phyloP scores from a whole-genome alignment of 2,888 invertebrate genomes.

The Seira sanloemensis region DNA sequence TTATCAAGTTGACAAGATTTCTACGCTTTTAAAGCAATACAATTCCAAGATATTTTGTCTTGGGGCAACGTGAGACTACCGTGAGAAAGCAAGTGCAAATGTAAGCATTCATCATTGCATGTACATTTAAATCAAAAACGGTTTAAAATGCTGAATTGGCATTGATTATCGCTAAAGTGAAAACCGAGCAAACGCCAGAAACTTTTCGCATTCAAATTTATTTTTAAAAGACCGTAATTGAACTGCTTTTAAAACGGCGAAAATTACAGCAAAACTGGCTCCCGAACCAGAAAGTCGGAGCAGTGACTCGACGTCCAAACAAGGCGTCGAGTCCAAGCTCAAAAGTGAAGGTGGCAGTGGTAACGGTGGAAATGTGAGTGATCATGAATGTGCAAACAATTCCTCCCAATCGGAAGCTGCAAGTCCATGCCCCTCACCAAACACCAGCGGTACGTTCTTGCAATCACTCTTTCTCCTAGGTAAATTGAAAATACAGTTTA shows the following conservation, averaged over 20 bases:
- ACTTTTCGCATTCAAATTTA: too few relatives aligned
- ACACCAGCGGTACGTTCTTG: slow-evolving; percentile 62
- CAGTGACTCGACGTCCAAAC: slow-evolving; percentile 67
- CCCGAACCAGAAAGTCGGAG: slow-evolving; percentile 66
- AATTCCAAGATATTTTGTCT: too few relatives aligned
- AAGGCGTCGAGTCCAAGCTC: slow-evolving; percentile 68
- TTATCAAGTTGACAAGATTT: not conserved
- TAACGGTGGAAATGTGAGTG: slow-evolving; percentile 22
- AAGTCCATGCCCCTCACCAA: slow-evolving; percentile 70
- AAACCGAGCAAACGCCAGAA: too few relatives aligned
- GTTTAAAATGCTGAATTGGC: too few relatives aligned
- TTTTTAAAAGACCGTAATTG: too few relatives aligned
- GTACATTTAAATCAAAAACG: too few relatives aligned
- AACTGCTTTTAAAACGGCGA: not conserved
- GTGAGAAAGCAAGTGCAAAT: too few relatives aligned
- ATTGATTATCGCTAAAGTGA: too few relatives aligned
- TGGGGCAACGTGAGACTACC: slow-evolving; percentile 32
- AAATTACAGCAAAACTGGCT: slow-evolving; percentile 57
- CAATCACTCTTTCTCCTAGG: not conserved
- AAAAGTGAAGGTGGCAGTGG: slow-evolving; percentile 58
- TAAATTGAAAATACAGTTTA: not conserved
- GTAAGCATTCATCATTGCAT: too few relatives aligned
- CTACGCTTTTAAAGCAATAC: too few relatives aligned
- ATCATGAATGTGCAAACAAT: slow-evolving; percentile 57
- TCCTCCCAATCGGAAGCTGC: slow-evolving; percentile 64